Evolutionary conservation across 2,888 invertebrate genomes (phyloP).

Genomic region (Machimus rusticus): DNA sequence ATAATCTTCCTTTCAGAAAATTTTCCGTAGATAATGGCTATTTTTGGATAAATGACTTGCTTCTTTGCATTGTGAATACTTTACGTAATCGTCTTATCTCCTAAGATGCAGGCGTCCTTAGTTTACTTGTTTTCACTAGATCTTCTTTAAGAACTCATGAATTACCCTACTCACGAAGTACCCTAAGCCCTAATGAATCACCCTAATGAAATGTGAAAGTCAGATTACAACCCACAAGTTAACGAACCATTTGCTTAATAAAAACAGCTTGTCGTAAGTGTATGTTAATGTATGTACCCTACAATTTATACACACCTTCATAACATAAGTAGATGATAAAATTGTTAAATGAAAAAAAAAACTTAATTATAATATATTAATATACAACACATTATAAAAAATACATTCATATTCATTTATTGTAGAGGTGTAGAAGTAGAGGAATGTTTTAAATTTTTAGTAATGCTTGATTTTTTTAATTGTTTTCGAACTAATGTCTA

Average conservation of each 20-base stretch:
- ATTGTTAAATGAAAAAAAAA: neutral
- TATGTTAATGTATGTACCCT: neutral
- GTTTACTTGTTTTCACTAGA: neutral
- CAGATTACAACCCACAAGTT: neutral
- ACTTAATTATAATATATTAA: too few species aligned
- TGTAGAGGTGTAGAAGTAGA: too few species aligned
- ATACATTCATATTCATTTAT: too few species aligned
- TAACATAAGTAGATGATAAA: neutral
- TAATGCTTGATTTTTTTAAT: too few species aligned
- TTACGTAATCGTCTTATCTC: neutral
- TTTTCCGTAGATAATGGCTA: neutral
- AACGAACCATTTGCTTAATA: neutral
- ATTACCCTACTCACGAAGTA: neutral
- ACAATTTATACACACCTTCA: neutral
- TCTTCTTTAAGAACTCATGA: neutral
- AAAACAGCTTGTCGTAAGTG: neutral
- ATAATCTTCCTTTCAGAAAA: neutral
- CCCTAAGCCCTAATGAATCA: neutral
- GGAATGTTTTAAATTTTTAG: too few species aligned
- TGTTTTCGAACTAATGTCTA: too few species aligned
- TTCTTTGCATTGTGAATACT: neutral
- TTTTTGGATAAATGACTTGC: neutral
- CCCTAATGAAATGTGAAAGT: neutral
- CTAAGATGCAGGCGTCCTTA: neutral
- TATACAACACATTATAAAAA: too few species aligned